Conservation (phyloP, 35 echinoderm and acorn worm species). For the Acanthaster planci region DNA sequence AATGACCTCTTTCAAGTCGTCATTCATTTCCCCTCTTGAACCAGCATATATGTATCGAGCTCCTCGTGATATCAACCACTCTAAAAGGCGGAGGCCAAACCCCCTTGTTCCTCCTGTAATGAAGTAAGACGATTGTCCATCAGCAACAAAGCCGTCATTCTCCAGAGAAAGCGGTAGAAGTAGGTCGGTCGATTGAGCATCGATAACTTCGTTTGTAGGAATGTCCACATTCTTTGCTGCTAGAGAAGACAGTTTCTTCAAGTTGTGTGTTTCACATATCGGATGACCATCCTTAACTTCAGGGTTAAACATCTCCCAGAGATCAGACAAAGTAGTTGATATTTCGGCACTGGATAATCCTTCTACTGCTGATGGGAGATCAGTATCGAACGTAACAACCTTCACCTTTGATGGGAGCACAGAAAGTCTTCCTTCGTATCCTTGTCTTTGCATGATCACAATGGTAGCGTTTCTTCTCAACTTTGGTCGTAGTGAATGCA, state of each 20-base stretch:
- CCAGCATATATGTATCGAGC: constrained; percentile 47
- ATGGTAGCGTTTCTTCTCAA: constrained; percentile 2
- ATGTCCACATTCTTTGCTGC: background rate
- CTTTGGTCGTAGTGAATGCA: background rate
- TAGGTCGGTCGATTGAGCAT: background rate
- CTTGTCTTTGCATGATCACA: background rate
- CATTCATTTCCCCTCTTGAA: constrained; percentile 19
- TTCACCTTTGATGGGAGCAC: constrained; percentile 23
- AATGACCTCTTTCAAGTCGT: background rate
- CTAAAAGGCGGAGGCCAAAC: constrained; percentile 46
- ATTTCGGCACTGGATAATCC: constrained; percentile 7
- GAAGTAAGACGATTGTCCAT: constrained; percentile 48
- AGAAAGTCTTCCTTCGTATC: background rate
- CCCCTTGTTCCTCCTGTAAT: constrained; percentile 77
- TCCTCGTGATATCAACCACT: constrained; percentile 51
- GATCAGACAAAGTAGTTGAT: background rate
- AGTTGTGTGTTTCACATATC: background rate
- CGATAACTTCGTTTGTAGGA: background rate
- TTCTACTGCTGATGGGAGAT: background rate
- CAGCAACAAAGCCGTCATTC: constrained; percentile 17
- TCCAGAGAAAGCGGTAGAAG: constrained; percentile 14
- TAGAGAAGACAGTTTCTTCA: background rate
- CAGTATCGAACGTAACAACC: background rate
- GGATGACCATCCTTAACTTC: background rate
- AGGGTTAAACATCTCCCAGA: constrained; percentile 27